Conservation (phyloP, 1,140 invertebrate species). For the Trypoxylus dichotomus region DNA sequence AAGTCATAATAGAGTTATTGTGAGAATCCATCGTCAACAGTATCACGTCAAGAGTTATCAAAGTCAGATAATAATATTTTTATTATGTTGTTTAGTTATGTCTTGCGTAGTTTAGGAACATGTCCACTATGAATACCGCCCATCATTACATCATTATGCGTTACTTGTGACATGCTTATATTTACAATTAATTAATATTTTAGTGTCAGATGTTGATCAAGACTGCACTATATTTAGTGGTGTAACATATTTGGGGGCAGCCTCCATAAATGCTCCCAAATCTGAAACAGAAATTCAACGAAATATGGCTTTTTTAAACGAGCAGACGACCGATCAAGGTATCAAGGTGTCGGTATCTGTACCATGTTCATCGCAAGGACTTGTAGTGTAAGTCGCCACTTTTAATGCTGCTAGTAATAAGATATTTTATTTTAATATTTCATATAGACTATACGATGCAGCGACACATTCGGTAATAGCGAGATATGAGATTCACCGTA, state of each 20-base stretch:
- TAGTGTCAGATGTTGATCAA: conserved; percentile 76
- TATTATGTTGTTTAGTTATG: no score
- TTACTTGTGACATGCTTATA: no score
- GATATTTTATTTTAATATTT: background rate
- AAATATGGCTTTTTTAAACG: conserved; percentile 90
- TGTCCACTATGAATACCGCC: background rate
- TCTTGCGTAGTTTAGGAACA: no score
- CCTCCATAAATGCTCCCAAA: conserved; percentile 89
- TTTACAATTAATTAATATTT: background rate
- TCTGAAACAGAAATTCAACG: conserved; percentile 94
- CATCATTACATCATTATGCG: no score
- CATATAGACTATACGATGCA: conserved; percentile 83
- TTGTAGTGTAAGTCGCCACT: conserved; percentile 65
- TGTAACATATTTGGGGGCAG: conserved; percentile 92
- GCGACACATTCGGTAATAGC: conserved; percentile 81
- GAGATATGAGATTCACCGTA: conserved; percentile 88
- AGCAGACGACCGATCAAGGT: conserved; percentile 71
- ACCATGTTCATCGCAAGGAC: conserved; percentile 84
- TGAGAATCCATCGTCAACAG: no score
- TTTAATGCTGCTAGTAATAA: background rate
- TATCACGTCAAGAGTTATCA: no score
- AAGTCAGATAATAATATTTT: no score
- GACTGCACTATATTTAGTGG: conserved; percentile 91
- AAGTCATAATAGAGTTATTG: no score
- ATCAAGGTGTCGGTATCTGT: conserved; percentile 90